Evolutionary conservation across 2,888 invertebrate genomes (phyloP).

Genomic region (Autographa gamma): DNA sequence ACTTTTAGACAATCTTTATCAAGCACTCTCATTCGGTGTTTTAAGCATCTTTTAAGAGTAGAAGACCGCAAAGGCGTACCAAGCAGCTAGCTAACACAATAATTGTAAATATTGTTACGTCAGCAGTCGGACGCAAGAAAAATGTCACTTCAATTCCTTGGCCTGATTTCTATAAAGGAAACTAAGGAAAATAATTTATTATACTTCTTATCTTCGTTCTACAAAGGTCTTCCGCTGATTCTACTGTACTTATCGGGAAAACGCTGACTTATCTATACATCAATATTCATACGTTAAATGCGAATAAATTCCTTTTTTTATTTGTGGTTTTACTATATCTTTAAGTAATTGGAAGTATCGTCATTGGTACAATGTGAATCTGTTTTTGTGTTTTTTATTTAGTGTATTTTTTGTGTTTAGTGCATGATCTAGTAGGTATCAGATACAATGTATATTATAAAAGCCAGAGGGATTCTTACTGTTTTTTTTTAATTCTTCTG

Average conservation of each 20-base stretch:
- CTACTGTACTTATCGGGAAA: background rate
- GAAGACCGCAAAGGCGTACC: background rate
- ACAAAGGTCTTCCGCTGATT: background rate
- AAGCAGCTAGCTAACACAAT: background rate
- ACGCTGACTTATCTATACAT: background rate
- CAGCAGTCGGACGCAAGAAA: background rate
- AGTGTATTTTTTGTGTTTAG: too few relatives aligned
- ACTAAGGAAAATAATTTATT: background rate
- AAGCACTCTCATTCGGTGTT: too few relatives aligned
- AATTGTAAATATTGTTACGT: background rate
- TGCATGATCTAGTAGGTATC: too few relatives aligned
- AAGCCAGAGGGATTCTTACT: too few relatives aligned
- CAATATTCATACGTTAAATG: background rate
- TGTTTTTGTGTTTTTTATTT: too few relatives aligned
- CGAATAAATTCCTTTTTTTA: background rate
- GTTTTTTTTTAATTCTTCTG: too few relatives aligned
- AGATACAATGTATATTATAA: too few relatives aligned
- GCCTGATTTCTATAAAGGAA: background rate
- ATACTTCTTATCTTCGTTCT: background rate
- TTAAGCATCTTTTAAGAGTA: too few relatives aligned
- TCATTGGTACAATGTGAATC: too few relatives aligned
- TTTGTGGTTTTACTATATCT: too few relatives aligned
- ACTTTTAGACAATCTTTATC: too few relatives aligned
- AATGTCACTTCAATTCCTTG: background rate
- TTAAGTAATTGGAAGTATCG: too few relatives aligned